phyloP scores from a whole-genome alignment of 2,888 invertebrate species.

The Drosophila mayaguana region DNA sequence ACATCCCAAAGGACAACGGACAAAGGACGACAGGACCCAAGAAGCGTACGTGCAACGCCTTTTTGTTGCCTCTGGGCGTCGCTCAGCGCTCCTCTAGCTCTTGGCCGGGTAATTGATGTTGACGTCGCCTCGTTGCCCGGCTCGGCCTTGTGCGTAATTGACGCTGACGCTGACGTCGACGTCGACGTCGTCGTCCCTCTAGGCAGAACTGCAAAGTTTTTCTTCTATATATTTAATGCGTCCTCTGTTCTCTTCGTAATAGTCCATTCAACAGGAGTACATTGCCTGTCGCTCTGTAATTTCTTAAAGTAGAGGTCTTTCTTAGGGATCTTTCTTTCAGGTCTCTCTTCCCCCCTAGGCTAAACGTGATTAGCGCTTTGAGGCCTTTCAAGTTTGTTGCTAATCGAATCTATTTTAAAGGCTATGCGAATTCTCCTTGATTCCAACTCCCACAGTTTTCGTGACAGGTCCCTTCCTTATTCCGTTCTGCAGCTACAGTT shows the following conservation, averaged over 20 bases:
- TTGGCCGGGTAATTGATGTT: slow-evolving; percentile 39
- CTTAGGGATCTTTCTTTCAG: background rate
- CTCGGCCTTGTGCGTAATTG: background rate
- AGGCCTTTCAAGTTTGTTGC: background rate
- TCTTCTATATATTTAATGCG: background rate
- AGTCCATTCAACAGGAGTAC: background rate
- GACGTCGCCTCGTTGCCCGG: slow-evolving; percentile 11
- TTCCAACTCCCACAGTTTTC: no score
- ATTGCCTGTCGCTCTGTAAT: background rate
- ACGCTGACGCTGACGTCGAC: background rate
- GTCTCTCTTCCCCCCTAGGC: background rate
- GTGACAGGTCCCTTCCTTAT: no score
- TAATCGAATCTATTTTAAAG: background rate
- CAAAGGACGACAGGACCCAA: background rate
- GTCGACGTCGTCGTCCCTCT: slow-evolving; percentile 8
- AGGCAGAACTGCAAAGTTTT: slow-evolving; percentile 15
- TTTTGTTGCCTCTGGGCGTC: slow-evolving; percentile 25
- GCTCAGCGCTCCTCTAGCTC: slow-evolving; percentile 11
- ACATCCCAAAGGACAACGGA: slow-evolving; percentile 2
- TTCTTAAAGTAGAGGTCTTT: background rate
- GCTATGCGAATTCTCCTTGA: background rate
- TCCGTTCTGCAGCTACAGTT: no score
- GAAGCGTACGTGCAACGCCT: slow-evolving; percentile 22
- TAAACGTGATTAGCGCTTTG: background rate
- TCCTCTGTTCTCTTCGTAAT: background rate